Evolutionary conservation across 2,113 vertebrate genomes (phyloP), one percentile per base, ranked within the genome.

Genomic region (Dinomys branickii): DNA sequence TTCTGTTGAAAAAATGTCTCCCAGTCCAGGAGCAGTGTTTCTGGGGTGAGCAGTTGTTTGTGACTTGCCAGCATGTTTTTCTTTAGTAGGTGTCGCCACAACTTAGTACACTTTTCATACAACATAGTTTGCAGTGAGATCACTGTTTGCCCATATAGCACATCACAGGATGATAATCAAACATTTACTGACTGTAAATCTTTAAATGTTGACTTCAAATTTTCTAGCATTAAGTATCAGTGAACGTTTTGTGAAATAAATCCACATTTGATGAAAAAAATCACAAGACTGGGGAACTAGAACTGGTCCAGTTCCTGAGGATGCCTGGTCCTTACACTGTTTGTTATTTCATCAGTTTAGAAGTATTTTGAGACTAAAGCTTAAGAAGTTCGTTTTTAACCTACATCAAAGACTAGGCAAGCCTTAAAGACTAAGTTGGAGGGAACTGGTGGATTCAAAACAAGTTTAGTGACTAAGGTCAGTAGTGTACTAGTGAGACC

Each of bases 51-150:
- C 19, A 75, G 44, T 11, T 26, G 17, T 11, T 73, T 16, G n/a
- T 75, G 38, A 38, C 28, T 88, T 5, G 3, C 58, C 24, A 63
- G 13, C 58, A 52, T 0, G 4, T 71, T 73, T 67, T 28, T 78
- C 35, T 52, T 50, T 30, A 71, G 59, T 19, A 63, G 38, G 82
- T 22, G 19, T 91, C 71, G 89, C 24, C 16, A 41, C 0, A 2
- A 14, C 16, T 41, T 38, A 71, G 56, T 12, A 30, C 13, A 69
- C 17, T 82, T 90, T 92, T 67, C 84, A 13, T 91, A 50, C 50
- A 94, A 63, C 63, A 82, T 3, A 33, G 33, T 83, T 91, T 84
- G 33, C 91, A 67, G 85, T 91, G 54, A 94, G n/a, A 69, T 90
- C 56, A 88, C 11, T 87, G 35, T 71, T 81, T 94, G 24, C 28